Conservation (phyloP, 30 jellyfish, hydroid and myxozoan genomes). For the Aurelia sp. region DNA sequence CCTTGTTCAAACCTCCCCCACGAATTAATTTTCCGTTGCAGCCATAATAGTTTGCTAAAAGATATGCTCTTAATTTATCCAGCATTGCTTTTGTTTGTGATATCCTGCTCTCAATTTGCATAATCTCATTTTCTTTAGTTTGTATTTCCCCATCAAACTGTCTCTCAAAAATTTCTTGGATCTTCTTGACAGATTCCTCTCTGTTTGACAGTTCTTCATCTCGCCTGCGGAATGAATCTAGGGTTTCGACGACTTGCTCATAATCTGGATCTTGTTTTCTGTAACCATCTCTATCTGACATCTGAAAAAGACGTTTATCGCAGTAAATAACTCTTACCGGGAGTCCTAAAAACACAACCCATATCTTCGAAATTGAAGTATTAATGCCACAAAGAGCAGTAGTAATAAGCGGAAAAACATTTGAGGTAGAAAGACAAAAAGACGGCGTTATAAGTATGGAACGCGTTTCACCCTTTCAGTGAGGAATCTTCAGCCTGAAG, state of each 20-base stretch:
- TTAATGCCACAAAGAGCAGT: too few species aligned
- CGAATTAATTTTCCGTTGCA: constrained; percentile 64
- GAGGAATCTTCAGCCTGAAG: too few species aligned
- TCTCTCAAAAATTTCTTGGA: constrained; percentile 62
- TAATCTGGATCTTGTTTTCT: constrained; percentile 89
- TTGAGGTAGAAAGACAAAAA: too few species aligned
- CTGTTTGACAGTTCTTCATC: constrained; percentile 56
- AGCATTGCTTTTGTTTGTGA: constrained; percentile 77
- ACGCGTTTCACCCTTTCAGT: too few species aligned
- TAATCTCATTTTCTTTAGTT: constrained; percentile 81
- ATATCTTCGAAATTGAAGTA: too few species aligned
- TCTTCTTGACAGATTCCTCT: constrained; percentile 64
- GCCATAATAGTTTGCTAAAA: constrained; percentile 91
- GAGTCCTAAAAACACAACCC: too few species aligned
- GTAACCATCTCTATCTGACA: constrained; percentile 13
- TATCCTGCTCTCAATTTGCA: constrained; percentile 66
- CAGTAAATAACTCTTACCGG: too few species aligned
- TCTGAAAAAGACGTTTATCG: constrained; percentile 21
- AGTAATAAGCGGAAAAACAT: too few species aligned
- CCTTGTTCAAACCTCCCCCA: constrained; percentile 10
- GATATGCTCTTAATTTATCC: constrained; percentile 87
- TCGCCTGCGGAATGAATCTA: constrained; percentile 41
- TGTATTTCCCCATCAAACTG: constrained; percentile 78
- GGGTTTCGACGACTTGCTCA: constrained; percentile 58
- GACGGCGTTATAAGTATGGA: too few species aligned